A percentile compares a stretch with the other conserved stretches of the same genome.
Evolutionary conservation across 2,113 vertebrate genomes (phyloP).

Genomic region (Hippolais icterina): DNA sequence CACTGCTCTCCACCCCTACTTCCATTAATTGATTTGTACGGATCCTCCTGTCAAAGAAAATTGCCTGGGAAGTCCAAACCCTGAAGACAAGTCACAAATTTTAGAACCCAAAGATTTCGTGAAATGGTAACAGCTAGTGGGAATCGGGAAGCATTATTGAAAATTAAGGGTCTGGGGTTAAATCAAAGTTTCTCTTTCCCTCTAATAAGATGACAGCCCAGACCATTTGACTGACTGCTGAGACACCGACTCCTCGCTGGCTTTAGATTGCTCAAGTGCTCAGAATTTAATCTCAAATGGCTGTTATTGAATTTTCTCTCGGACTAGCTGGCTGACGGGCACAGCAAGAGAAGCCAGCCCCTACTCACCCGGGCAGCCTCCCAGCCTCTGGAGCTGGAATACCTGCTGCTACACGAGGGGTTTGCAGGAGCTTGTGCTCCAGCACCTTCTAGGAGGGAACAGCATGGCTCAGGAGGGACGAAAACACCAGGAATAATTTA

Average conservation of each 20-base stretch:
- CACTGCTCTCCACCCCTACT: neutral
- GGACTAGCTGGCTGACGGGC: neutral
- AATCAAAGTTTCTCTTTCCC: constrained; percentile 67
- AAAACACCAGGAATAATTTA: neutral
- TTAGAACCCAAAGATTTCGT: neutral
- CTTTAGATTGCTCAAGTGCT: constrained; percentile 65
- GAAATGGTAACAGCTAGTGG: neutral
- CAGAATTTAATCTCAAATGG: constrained; percentile 64
- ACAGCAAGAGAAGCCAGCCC: neutral
- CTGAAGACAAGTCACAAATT: neutral
- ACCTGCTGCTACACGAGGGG: fast-evolving
- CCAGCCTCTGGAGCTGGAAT: neutral
- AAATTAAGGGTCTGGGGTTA: constrained; percentile 66
- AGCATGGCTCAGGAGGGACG: neutral
- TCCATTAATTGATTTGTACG: constrained; percentile 24
- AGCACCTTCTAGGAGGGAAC: neutral
- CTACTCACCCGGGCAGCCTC: neutral
- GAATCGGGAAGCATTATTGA: neutral
- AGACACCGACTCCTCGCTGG: constrained; percentile 51
- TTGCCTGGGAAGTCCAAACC: constrained; percentile 4
- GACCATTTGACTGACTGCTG: constrained; percentile 61
- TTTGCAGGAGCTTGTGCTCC: neutral
- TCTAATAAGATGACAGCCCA: constrained; percentile 64
- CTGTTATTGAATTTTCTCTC: constrained; percentile 18
- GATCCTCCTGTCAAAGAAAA: neutral